These are phyloP conservation scores for Flexamia atlantica DNA, from an alignment of 2,888 invertebrate species.

Conservation along the genomic window DNA sequence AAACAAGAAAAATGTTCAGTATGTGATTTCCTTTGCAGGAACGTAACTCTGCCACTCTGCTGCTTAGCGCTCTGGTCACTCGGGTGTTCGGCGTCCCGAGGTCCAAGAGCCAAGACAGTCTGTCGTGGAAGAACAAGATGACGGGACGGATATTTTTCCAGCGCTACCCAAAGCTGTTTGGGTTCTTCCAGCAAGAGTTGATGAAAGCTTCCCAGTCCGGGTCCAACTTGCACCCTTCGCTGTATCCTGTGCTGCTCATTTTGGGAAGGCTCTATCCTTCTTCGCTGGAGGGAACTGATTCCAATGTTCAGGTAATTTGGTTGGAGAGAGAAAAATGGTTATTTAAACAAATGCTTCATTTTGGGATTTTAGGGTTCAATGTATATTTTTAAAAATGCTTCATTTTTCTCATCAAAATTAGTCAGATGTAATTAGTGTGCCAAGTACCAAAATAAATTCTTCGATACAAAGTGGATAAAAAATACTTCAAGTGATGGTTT, in stretches of 20 bases:
- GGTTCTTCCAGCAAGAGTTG: slow-evolving; percentile 78
- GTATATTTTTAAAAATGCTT: no score
- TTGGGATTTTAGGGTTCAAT: no score
- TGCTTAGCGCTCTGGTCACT: slow-evolving; percentile 89
- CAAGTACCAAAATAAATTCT: no score
- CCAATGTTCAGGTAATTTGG: slow-evolving; percentile 80
- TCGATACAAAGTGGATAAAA: no score
- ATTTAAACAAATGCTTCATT: no score
- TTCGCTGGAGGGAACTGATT: slow-evolving; percentile 83
- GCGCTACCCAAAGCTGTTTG: slow-evolving; percentile 80
- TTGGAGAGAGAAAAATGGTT: no score
- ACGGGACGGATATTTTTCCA: slow-evolving; percentile 90
- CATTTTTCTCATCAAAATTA: no score
- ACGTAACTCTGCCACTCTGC: slow-evolving; percentile 90
- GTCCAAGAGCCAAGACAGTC: slow-evolving; percentile 77
- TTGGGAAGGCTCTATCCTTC: slow-evolving; percentile 88
- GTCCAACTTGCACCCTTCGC: slow-evolving; percentile 78
- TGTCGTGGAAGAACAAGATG: slow-evolving; percentile 83
- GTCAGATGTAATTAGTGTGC: no score
- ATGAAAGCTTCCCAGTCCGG: slow-evolving; percentile 66
- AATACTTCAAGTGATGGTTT: no score
- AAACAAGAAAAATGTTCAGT: no score
- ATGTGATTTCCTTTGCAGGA: no score
- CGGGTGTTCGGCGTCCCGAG: slow-evolving; percentile 92
- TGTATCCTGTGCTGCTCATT: slow-evolving; percentile 88